Conservation (phyloP, 1,140 invertebrate genomes). For the Hycleus cichorii region DNA sequence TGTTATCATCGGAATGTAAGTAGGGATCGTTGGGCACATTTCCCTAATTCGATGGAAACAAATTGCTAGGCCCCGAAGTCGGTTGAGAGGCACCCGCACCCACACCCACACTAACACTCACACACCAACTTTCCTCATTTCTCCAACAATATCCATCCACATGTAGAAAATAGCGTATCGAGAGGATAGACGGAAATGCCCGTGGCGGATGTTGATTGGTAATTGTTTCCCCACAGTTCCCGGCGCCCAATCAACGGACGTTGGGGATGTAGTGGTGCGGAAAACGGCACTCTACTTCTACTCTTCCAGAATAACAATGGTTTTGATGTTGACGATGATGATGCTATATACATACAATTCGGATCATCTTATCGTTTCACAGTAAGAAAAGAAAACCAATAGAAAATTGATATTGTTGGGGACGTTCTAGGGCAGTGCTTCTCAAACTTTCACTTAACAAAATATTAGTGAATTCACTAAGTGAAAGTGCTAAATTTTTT, state of each 20-base stretch:
- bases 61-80: conserved; percentile 22
- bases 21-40: conserved; percentile 27
- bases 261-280: conserved; percentile 30
- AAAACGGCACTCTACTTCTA: conserved; percentile 35
- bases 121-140: no score
- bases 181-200: conserved; percentile 12
- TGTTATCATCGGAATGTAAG: conserved; percentile 24
- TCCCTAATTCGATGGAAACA: conserved; percentile 34
- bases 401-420: conserved; percentile 13
- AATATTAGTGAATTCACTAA: no score
- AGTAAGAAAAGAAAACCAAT: background rate
- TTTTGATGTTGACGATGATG: background rate
- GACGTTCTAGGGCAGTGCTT: background rate
- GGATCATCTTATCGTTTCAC: no score
- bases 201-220: conserved; percentile 37
- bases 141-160: no score
- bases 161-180: no score
- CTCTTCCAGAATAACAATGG: conserved; percentile 32
- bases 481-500: no score
- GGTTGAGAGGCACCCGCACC: conserved; percentile 1
- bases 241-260: conserved; percentile 33
- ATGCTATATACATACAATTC: background rate
- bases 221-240: conserved; percentile 36
- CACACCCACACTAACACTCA: no score
- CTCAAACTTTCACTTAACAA: no score